phyloP scores from a whole-genome alignment of 2,888 invertebrate genomes.

The Thecocarcelia acutangulata region DNA sequence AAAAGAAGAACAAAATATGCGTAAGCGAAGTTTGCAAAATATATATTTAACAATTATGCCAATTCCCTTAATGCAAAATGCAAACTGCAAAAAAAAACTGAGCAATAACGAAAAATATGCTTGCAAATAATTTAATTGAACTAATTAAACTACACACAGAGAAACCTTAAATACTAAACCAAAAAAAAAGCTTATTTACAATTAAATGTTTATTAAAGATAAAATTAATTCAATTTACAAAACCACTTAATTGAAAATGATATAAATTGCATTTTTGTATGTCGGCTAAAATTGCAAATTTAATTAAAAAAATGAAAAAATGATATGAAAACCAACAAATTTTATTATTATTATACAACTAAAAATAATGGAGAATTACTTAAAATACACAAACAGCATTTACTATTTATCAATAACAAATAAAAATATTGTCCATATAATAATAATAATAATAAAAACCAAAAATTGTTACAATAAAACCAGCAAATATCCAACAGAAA shows the following conservation, averaged over 20 bases:
- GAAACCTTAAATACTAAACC: conserved; percentile 34
- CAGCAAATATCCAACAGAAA: conserved; percentile 34
- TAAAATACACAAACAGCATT: conserved; percentile 63
- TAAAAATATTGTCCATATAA: conserved; percentile 59
- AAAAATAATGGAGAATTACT: conserved; percentile 18
- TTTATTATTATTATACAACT: conserved; percentile 38
- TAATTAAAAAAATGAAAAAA: conserved; percentile 14
- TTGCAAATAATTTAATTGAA: conserved; percentile 64
- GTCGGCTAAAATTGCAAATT: conserved; percentile 52
- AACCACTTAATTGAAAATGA: conserved; percentile 17
- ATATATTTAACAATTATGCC: conserved; percentile 45
- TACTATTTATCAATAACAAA: conserved; percentile 52
- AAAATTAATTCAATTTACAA: conserved; percentile 49
- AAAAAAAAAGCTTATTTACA: conserved; percentile 66
- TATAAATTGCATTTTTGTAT: conserved; percentile 61
- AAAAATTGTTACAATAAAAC: conserved; percentile 29
- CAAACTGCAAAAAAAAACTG: too few species aligned
- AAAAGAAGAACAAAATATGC: conserved; percentile 12
- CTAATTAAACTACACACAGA: conserved; percentile 66
- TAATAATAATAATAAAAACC: neutral
- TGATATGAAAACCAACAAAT: too few species aligned
- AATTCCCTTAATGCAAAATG: conserved; percentile 62
- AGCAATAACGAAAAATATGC: conserved; percentile 47
- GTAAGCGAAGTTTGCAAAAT: conserved; percentile 33
- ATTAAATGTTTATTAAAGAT: conserved; percentile 58